These are phyloP conservation scores for Drosophila antonietae DNA, from an alignment of 2,888 invertebrate genomes.

Conservation along the genomic window DNA sequence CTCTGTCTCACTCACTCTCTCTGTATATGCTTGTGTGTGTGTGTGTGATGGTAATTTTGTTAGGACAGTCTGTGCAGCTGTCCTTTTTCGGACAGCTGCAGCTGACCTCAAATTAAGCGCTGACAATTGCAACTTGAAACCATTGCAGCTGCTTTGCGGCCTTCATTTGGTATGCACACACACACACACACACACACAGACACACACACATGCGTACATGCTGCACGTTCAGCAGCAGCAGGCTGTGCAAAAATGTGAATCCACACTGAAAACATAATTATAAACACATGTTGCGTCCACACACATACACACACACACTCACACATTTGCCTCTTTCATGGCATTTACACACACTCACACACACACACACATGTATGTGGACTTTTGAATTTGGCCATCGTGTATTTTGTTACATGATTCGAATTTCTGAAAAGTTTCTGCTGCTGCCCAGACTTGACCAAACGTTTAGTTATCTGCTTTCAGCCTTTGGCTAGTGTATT, in stretches of 20 bases:
- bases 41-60: conserved; percentile 8
- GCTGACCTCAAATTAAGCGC: conserved; percentile 70
- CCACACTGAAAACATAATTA: conserved; percentile 76
- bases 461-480: conserved; percentile 35
- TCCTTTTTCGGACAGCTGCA: neutral
- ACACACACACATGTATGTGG: conserved; percentile 27
- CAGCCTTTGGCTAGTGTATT: conserved; percentile 24
- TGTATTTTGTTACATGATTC: conserved; percentile 81
- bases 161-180: conserved; percentile 60
- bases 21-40: neutral
- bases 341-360: conserved; percentile 24
- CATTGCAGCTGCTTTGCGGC: conserved; percentile 26
- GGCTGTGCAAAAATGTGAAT: conserved; percentile 44
- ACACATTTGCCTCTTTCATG: conserved; percentile 2
- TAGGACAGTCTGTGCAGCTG: neutral
- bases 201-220: conserved; percentile 24
- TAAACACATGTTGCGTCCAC: conserved; percentile 73
- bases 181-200: conserved; percentile 17
- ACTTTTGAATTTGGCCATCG: conserved; percentile 61
- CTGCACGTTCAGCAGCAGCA: conserved; percentile 16
- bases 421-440: conserved; percentile 75
- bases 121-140: conserved; percentile 66
- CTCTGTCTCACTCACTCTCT: too few relatives aligned
- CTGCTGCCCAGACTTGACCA: conserved; percentile 42
- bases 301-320: conserved; percentile 28